Percentiles rank a stretch among this genome's conserved stretches.
phyloP scores from a whole-genome alignment of 2,888 invertebrate species.

The Drosophila flavopinicola region DNA sequence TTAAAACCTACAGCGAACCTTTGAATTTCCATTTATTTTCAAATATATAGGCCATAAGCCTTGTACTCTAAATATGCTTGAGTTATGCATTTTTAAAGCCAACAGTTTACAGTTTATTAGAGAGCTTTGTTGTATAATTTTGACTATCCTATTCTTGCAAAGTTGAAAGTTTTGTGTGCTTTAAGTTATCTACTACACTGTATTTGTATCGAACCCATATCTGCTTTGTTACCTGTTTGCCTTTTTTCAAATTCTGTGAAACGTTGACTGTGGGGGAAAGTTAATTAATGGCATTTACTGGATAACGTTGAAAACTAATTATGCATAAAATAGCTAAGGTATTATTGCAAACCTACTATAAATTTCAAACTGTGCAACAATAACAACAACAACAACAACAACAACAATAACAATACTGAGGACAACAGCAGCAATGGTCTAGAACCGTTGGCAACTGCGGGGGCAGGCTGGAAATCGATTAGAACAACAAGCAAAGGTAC shows the following conservation, averaged over 20 bases:
- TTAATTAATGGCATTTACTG: conserved; percentile 75
- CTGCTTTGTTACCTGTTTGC: not conserved
- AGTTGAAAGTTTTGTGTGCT: too few species aligned
- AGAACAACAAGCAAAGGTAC: conserved; percentile 77
- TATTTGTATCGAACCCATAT: not conserved
- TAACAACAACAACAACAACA: conserved; percentile 50
- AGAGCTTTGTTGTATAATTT: too few species aligned
- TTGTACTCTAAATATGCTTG: too few species aligned
- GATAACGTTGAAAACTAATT: conserved; percentile 76
- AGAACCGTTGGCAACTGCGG: conserved; percentile 6
- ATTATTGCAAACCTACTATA: conserved; percentile 78
- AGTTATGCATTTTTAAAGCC: too few species aligned
- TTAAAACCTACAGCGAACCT: too few species aligned
- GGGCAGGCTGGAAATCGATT: conserved; percentile 68
- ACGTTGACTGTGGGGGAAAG: conserved; percentile 34
- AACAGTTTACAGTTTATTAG: too few species aligned
- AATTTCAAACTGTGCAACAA: conserved; percentile 72
- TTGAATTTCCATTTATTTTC: too few species aligned
- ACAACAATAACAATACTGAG: conserved; percentile 43
- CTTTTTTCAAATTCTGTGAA: conserved; percentile 10
- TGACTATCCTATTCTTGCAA: too few species aligned
- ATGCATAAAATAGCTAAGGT: conserved; percentile 77
- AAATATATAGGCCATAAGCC: too few species aligned
- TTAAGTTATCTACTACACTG: not conserved
- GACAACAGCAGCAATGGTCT: conserved; percentile 48